These are phyloP conservation scores for Aphelenchoides fujianensis DNA, from an alignment of 1,140 invertebrate species.

Conservation along the genomic window DNA sequence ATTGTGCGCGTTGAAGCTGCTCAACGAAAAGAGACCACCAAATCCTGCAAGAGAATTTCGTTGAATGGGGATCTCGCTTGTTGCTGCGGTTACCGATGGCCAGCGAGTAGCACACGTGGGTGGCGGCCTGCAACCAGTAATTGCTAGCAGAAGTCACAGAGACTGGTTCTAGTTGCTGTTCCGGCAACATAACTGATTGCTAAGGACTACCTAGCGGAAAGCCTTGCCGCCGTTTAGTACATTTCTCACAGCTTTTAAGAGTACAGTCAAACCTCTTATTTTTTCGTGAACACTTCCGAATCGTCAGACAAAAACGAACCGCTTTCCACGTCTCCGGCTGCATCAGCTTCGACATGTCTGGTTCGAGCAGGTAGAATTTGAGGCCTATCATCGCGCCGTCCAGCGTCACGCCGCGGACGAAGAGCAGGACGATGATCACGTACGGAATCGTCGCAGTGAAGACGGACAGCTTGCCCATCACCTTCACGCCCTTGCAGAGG, in stretches of 20 bases:
- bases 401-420: conserved; percentile 30
- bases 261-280: too few relatives aligned
- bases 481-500: conserved; percentile 30
- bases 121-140: conserved; percentile 23
- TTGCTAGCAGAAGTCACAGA: too few relatives aligned
- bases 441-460: conserved; percentile 33
- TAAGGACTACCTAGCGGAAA: background rate
- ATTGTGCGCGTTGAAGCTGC: conserved; percentile 65
- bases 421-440: conserved; percentile 28
- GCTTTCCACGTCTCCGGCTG: background rate
- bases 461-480: conserved; percentile 26
- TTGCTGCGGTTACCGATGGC: too few relatives aligned
- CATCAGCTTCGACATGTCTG: conserved; percentile 18
- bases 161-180: background rate
- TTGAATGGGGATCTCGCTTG: too few relatives aligned
- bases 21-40: conserved; percentile 66
- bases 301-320: background rate
- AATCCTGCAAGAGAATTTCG: too few relatives aligned
- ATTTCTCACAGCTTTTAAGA: background rate
- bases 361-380: conserved; percentile 29
- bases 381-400: conserved; percentile 27
- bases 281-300: too few relatives aligned
- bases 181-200: background rate
- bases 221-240: background rate
- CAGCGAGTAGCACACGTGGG: conserved; percentile 27